Evolutionary conservation across 2,113 vertebrate genomes (phyloP).

Genomic region (Brachionichthys hirsutus): DNA sequence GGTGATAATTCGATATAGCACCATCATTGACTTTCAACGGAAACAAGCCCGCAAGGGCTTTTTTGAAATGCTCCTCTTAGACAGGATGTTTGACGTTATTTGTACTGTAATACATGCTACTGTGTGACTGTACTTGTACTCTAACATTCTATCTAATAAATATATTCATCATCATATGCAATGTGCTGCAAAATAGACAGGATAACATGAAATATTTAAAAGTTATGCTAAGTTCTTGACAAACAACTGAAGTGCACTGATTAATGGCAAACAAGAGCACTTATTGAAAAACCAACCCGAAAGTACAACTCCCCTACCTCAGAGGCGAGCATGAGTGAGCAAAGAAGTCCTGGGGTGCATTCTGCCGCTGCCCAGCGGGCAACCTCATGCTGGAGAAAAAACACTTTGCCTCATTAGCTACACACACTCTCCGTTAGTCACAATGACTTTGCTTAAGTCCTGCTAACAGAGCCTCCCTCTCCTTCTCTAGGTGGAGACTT

Average conservation of each 20-base stretch:
- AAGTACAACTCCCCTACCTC: slow-evolving; percentile 67
- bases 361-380: slow-evolving; percentile 65
- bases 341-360: slow-evolving; percentile 69
- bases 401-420: slow-evolving; percentile 81
- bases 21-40: too few relatives aligned
- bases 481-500: slow-evolving; percentile 80
- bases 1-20: too few relatives aligned
- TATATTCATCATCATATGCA: too few relatives aligned
- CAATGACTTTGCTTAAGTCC: slow-evolving; percentile 72
- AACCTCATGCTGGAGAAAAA: slow-evolving; percentile 70
- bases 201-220: too few relatives aligned
- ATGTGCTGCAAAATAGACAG: not conserved
- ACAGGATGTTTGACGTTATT: too few relatives aligned
- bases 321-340: slow-evolving; percentile 56
- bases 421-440: slow-evolving; percentile 79
- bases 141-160: too few relatives aligned
- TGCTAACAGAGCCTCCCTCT: slow-evolving; percentile 74
- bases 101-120: too few relatives aligned
- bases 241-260: slow-evolving; percentile 3
- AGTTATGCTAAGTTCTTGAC: too few relatives aligned
- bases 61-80: too few relatives aligned
- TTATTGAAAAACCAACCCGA: slow-evolving; percentile 49
- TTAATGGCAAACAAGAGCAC: slow-evolving; percentile 18
- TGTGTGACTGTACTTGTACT: too few relatives aligned
- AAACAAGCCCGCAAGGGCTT: too few relatives aligned